A percentile compares a stretch with the other conserved stretches of the same genome.
These are phyloP conservation scores for Chamaea fasciata DNA, from an alignment of 2,113 vertebrate species.

Conservation along the genomic window DNA sequence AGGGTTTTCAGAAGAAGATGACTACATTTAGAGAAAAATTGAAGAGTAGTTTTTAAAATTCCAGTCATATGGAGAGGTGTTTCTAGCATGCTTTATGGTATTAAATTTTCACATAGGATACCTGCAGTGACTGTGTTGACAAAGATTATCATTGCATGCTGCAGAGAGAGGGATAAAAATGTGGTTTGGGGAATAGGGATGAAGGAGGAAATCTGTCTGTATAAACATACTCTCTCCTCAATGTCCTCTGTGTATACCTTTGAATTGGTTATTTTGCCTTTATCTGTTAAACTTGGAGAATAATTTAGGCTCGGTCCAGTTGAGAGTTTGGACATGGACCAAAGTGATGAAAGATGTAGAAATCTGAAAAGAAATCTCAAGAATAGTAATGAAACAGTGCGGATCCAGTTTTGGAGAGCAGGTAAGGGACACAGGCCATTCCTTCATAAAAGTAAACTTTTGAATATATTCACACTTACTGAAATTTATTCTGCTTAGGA, in stretches of 20 bases:
- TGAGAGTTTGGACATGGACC: neutral
- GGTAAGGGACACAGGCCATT: neutral
- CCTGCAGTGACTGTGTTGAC: neutral
- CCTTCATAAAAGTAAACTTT: neutral
- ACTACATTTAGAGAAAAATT: neutral
- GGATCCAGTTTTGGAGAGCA: neutral
- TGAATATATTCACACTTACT: neutral
- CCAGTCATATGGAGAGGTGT: neutral
- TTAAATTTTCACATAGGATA: neutral
- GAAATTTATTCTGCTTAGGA: neutral
- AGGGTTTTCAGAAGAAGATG: neutral
- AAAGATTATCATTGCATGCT: neutral
- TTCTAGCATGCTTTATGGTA: neutral
- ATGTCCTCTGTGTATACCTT: neutral
- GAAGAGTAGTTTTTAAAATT: neutral
- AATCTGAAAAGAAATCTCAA: neutral
- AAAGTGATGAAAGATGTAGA: neutral
- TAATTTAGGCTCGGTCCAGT: neutral
- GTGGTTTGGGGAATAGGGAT: neutral
- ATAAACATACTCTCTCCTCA: neutral
- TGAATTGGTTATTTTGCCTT: neutral
- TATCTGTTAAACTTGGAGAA: neutral
- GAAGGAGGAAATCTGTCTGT: neutral
- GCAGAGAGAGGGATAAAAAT: neutral
- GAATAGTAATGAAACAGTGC: neutral